Conservation (phyloP, 2,113 vertebrate genomes). For the Lycaon pictus region DNA sequence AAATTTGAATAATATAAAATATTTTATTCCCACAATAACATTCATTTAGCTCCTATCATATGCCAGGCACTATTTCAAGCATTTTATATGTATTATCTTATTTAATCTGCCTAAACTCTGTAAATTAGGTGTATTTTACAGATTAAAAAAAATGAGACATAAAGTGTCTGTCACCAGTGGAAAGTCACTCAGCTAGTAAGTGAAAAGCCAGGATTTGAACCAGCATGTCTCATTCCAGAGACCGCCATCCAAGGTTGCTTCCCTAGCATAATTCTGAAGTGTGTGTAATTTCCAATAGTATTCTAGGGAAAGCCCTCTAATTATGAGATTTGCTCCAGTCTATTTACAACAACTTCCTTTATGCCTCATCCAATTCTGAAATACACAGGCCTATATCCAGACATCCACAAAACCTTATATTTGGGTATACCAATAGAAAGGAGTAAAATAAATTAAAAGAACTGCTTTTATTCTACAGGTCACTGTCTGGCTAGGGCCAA, state of each 20-base stretch:
- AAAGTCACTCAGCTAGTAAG: background rate
- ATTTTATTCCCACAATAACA: background rate
- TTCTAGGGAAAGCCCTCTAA: background rate
- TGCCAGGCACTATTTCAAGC: constrained; percentile 1
- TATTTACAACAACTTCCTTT: background rate
- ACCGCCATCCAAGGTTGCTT: background rate
- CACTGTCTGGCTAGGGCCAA: background rate
- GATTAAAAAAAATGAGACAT: background rate
- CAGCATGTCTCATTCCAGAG: background rate
- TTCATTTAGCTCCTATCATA: background rate
- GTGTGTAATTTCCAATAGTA: background rate
- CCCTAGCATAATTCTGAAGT: background rate
- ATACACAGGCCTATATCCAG: background rate
- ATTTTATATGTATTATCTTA: constrained; percentile 13
- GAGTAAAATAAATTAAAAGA: background rate
- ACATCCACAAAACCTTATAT: background rate
- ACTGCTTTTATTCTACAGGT: background rate
- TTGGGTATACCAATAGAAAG: background rate
- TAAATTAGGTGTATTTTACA: background rate
- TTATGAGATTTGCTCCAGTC: background rate
- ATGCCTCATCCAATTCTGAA: background rate
- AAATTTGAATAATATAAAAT: background rate
- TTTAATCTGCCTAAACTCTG: background rate
- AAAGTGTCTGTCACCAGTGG: background rate
- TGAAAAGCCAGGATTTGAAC: background rate